Evolutionary conservation across 1,140 invertebrate species (phyloP).

Genomic region (Leguminivora glycinivorella): DNA sequence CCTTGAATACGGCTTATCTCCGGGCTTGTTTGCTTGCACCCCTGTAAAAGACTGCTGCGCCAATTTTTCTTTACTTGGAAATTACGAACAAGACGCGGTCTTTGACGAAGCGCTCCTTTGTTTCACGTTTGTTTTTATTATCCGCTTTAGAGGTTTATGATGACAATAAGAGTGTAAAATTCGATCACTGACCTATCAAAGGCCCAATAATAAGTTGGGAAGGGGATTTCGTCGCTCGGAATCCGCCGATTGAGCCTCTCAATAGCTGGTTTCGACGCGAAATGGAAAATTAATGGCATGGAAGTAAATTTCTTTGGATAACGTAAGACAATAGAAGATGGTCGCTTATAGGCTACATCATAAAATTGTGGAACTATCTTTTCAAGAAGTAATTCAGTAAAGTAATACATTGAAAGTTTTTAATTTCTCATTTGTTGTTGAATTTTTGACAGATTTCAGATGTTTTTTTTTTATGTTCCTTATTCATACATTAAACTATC

Average conservation of each 20-base stretch:
- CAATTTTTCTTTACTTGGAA: constrained; percentile 68
- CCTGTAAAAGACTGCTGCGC: constrained; percentile 53
- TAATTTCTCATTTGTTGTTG: too few relatives aligned
- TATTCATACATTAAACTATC: too few relatives aligned
- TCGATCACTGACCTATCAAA: constrained; percentile 29
- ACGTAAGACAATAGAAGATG: constrained; percentile 54
- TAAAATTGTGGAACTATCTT: neutral
- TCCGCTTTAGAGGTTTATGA: constrained; percentile 22
- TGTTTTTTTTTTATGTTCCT: too few relatives aligned
- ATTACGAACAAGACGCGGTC: constrained; percentile 54
- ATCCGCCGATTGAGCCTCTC: constrained; percentile 46
- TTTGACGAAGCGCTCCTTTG: constrained; percentile 32
- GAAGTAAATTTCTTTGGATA: constrained; percentile 60
- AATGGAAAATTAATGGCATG: constrained; percentile 67
- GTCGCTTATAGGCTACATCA: constrained; percentile 28
- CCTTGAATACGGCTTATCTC: constrained; percentile 72
- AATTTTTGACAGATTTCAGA: too few relatives aligned
- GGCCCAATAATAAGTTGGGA: constrained; percentile 32
- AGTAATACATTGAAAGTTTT: too few relatives aligned
- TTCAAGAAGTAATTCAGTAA: too few relatives aligned
- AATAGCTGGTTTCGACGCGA: constrained; percentile 56
- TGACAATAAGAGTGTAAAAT: constrained; percentile 24
- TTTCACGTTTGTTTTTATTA: constrained; percentile 23
- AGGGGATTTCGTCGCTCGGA: constrained; percentile 40
- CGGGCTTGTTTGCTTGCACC: constrained; percentile 59